Conservation (phyloP, 2,113 vertebrate species). For the Alethe diademata region DNA sequence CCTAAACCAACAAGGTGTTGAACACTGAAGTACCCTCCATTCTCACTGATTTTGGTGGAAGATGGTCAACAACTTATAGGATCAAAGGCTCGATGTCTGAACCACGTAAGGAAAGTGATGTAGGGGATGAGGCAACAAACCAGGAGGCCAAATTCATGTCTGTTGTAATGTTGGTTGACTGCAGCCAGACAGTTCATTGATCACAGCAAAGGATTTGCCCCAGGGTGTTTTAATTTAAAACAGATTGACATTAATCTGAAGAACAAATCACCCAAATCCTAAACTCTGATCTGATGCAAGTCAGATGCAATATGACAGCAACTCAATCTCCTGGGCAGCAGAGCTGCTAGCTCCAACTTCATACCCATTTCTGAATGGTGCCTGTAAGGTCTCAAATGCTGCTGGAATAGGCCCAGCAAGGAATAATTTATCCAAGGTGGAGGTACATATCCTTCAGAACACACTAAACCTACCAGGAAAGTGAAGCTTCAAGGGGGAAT, state of each 20-base stretch:
- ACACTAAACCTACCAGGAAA: neutral
- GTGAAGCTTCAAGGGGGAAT: neutral
- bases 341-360: constrained; percentile 35
- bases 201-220: constrained; percentile 57
- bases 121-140: constrained; percentile 30
- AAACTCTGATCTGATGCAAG: constrained; percentile 62
- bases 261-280: constrained; percentile 60
- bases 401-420: constrained; percentile 2
- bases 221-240: constrained; percentile 65
- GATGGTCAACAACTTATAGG: neutral
- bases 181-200: constrained; percentile 65
- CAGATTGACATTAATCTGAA: constrained; percentile 66
- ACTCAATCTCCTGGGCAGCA: constrained; percentile 59
- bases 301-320: constrained; percentile 64
- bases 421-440: constrained; percentile 1
- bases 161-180: constrained; percentile 58
- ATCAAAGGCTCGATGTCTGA: constrained; percentile 23
- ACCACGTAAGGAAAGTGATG: constrained; percentile 17
- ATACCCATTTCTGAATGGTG: neutral
- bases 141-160: constrained; percentile 49
- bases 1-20: neutral
- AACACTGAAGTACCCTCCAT: neutral
- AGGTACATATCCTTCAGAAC: neutral
- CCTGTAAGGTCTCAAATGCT: neutral
- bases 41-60: constrained; percentile 3